Base-by-base conservation (phyloP, 2,888 invertebrate species). In the Onthophagus sagittarius region DNA sequence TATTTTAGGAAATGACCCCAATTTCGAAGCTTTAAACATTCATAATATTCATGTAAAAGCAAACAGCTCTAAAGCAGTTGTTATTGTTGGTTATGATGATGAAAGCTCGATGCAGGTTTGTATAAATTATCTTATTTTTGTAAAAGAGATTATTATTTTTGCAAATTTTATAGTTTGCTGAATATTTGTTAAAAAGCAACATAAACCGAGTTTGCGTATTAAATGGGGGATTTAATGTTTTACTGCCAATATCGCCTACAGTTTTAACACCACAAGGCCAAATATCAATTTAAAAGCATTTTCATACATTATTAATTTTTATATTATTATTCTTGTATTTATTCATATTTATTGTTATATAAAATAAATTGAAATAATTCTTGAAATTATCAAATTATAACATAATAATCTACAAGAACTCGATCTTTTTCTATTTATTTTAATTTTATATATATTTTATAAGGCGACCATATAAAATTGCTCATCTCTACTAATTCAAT, bases 211-310 rank as follows among this genome's bases (percentile, higher is more conserved):
- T 97, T 4, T 96, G 96, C 83, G 90, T 93, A 11, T 88, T 98
- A 11, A 95, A 97, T 86, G 94, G 94, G 72, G 97, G 97, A 65
- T 93, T 96, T 79, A 89, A 93, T 77, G 90, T 93, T n/a, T 87
- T 97, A 69, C 87, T 90, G 75, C 86, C 90, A 2, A 89, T 91
- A 77, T 88, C 90, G 71, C 91, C 93, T 0, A 90, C 90, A 3
- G 84, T 91, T 32, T 80, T 85, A 75, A 78, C 81, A 23, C 76
- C 79, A 23, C 79, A 79, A 72, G 80, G 78, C 71, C 71, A 71
- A 72, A 1, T 7, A 53, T 53, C 39, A 53, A 53, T 9, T 11
- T 53, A 53, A 53, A 9, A 4, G 39, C 39, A 53, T 23, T 23
- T 23, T 23, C 2, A 23, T 23, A 23, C 23, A 23, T 23, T 23